A percentile compares a stretch with the other conserved stretches of the same genome.
These are phyloP conservation scores for Mechanitis messenoides DNA, from an alignment of 2,888 invertebrate species.

Conservation along the genomic window DNA sequence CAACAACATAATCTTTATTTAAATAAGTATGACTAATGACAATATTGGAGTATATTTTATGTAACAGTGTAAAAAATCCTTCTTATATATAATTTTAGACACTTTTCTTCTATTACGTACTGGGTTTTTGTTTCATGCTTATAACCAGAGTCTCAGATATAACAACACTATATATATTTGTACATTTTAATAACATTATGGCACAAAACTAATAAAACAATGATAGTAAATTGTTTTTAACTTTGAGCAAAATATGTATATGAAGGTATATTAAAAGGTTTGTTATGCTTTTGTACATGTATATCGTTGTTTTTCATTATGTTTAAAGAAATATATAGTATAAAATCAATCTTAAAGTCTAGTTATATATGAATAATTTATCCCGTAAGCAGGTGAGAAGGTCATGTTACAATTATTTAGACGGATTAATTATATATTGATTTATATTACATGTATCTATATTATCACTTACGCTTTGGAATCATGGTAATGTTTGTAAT, in stretches of 20 bases:
- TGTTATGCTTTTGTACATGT: background rate
- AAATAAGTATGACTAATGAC: too few species aligned
- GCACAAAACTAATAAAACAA: slow-evolving; percentile 6
- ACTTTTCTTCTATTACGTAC: too few species aligned
- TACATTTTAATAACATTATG: background rate
- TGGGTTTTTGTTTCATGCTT: too few species aligned
- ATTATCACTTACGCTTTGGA: slow-evolving; percentile 7
- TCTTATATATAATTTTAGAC: slow-evolving; percentile 15
- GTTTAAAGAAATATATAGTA: background rate
- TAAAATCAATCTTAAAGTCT: background rate
- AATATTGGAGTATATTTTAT: too few species aligned
- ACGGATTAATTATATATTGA: slow-evolving; percentile 5
- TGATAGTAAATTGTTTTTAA: background rate
- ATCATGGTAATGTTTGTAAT: slow-evolving; percentile 5
- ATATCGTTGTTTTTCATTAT: background rate
- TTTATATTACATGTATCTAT: background rate
- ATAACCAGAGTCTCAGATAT: too few species aligned
- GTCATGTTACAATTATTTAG: background rate
- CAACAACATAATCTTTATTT: too few species aligned
- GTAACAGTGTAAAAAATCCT: slow-evolving; percentile 1
- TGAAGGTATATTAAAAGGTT: background rate
- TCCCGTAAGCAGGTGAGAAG: background rate
- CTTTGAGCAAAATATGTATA: background rate
- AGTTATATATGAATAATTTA: background rate
- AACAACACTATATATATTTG: background rate